phyloP scores from a whole-genome alignment of 2,888 invertebrate species.

The Heteromyza rotundicornis region DNA sequence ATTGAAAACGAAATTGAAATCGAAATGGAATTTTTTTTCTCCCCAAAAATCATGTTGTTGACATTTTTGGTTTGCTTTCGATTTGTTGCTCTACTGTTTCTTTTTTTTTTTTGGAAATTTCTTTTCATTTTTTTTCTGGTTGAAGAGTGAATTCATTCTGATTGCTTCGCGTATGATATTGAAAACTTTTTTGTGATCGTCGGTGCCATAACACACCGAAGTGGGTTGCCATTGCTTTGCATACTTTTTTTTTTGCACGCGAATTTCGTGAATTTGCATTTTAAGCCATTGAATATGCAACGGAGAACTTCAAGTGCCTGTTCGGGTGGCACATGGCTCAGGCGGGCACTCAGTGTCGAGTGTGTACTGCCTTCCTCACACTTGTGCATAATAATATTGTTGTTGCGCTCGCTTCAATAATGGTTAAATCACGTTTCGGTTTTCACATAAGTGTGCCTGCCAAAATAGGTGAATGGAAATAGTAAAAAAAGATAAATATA shows the following conservation, averaged over 20 bases:
- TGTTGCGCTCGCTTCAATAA: not conserved
- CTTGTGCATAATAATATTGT: not conserved
- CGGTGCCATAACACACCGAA: not conserved
- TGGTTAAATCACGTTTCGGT: not conserved
- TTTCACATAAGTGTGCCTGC: not conserved
- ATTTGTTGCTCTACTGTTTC: not conserved
- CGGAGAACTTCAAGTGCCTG: not conserved
- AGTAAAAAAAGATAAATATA: not conserved
- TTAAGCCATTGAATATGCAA: not conserved
- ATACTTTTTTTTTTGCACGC: not conserved
- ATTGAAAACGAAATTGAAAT: not conserved
- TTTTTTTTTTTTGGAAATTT: too few relatives aligned
- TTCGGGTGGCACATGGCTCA: not conserved
- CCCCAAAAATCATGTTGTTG: not conserved
- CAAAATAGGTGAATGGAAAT: not conserved
- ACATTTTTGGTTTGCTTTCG: not conserved
- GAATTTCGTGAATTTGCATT: not conserved
- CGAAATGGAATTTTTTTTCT: not conserved
- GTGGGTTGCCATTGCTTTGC: not conserved
- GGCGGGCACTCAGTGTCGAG: too few relatives aligned
- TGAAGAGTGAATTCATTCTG: not conserved
- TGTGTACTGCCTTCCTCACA: not conserved
- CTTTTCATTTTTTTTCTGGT: not conserved
- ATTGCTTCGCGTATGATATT: not conserved
- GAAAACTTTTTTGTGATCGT: not conserved